Conservation (phyloP, 1,140 invertebrate species). For the Ostrea denselamellosa region DNA sequence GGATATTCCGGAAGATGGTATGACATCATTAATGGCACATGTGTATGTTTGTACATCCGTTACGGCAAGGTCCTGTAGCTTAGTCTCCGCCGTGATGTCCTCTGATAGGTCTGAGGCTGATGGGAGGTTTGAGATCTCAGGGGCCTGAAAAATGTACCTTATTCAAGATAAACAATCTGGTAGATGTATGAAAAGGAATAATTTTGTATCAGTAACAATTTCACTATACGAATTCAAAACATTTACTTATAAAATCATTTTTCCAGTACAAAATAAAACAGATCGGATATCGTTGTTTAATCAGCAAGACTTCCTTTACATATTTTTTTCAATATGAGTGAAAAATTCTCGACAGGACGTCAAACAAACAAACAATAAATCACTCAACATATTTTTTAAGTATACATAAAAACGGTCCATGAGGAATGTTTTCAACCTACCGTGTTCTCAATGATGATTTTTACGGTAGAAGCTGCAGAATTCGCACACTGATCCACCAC, state of each 20-base stretch:
- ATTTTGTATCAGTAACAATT: no score
- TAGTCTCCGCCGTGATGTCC: constrained; percentile 3
- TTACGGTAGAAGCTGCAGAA: not conserved
- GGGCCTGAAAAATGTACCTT: constrained; percentile 4
- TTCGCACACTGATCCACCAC: constrained; percentile 43
- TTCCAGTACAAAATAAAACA: no score
- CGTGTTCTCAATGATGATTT: constrained; percentile 14
- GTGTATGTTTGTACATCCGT: constrained; percentile 38
- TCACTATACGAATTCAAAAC: no score
- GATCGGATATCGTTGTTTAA: no score
- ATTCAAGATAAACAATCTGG: not conserved
- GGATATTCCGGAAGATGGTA: not conserved
- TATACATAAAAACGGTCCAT: not conserved
- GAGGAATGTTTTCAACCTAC: not conserved
- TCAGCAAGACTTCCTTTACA: no score
- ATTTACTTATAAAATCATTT: no score
- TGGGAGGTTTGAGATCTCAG: constrained; percentile 26
- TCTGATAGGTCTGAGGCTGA: not conserved
- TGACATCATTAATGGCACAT: not conserved
- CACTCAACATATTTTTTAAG: no score
- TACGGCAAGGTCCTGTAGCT: constrained; percentile 10
- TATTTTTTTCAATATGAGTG: no score
- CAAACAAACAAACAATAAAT: no score
- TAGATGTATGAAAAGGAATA: no score
- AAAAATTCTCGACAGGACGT: no score